Evolutionary conservation across 2,888 invertebrate genomes (phyloP), one percentile per base, ranked within the genome.

Genomic region (Plebejus argus): DNA sequence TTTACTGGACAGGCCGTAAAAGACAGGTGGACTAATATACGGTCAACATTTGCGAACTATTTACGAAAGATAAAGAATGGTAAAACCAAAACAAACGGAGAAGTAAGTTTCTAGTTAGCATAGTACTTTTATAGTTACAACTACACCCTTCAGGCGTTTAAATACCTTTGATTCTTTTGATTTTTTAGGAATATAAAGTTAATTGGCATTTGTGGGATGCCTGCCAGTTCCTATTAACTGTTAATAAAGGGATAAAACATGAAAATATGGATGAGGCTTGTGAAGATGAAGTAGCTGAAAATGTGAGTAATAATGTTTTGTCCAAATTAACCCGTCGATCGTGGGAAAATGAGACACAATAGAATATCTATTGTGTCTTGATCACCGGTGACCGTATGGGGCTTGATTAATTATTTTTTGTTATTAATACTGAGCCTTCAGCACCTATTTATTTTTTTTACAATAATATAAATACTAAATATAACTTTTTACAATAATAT

Each of bases 21-120:
- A 81, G 91, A 92, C 45, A 85, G 94, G 2, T 94, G 94, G 94
- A 93, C 93, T 5, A 94, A 93, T 82, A 93, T 94, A 28, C 86
- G 94, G 76, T 92, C 91, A 10, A 93, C 93, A 1, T 93, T 90
- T 84, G 86, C 91, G 15, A 88, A 90, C 87, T 92, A 93, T 82
- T 84, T 91, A 76, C 89, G 93, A 79, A 94, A 92, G 86, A 79
- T 90, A 33, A 89, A 87, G 75, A 85, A 87, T 56, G 91, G 86
- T 83, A 79, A 78, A 78, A 79, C 76, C 6, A 80, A 81, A 77
- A 74, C 76, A 74, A 86, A 86, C 77, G 87, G 85, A 35, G 88
- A 90, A 85, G 92, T 91, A 76, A 78, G 84, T 82, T 20, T 66
- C 33, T 58, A 71, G 33, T 58, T 58, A 20, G 8, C n/a, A 56